Percentiles rank a stretch among this genome's conserved stretches.
Evolutionary conservation across 2,113 vertebrate species (phyloP).

Genomic region (Romanogobio albipinnatus): DNA sequence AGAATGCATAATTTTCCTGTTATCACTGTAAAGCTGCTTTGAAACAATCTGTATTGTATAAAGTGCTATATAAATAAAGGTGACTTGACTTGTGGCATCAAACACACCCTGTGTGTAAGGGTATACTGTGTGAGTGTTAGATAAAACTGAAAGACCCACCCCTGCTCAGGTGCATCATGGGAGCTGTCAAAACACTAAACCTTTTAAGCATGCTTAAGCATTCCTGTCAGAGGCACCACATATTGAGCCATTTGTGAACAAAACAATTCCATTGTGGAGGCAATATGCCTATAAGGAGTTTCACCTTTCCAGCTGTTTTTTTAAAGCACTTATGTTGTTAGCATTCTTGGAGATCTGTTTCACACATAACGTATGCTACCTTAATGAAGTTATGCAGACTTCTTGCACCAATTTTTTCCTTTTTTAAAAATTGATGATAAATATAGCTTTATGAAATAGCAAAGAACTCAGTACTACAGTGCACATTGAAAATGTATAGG

Average conservation of each 20-base stretch:
- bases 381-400: neutral
- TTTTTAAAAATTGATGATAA: neutral
- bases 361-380: neutral
- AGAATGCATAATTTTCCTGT: too few relatives aligned
- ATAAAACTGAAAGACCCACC: conserved; percentile 27
- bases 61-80: too few relatives aligned
- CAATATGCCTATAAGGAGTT: conserved; percentile 56
- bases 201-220: conserved; percentile 62
- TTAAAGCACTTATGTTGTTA: conserved; percentile 63
- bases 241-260: conserved; percentile 57
- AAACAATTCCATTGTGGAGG: conserved; percentile 59
- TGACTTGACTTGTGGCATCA: neutral
- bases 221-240: conserved; percentile 56
- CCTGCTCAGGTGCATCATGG: conserved; percentile 52
- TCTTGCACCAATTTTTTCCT: neutral
- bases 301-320: conserved; percentile 61
- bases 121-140: neutral
- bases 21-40: too few relatives aligned
- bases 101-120: neutral
- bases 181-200: conserved; percentile 59
- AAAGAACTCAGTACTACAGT: neutral
- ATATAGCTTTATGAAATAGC: neutral
- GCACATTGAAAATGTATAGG: too few relatives aligned
- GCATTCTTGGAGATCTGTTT: conserved; percentile 59
- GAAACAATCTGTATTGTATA: too few relatives aligned